A percentile compares a stretch with the other conserved stretches of the same genome.
Conservation (phyloP, 2,797 vertebrate genomes). For the Amblyopsis hoosieri region DNA sequence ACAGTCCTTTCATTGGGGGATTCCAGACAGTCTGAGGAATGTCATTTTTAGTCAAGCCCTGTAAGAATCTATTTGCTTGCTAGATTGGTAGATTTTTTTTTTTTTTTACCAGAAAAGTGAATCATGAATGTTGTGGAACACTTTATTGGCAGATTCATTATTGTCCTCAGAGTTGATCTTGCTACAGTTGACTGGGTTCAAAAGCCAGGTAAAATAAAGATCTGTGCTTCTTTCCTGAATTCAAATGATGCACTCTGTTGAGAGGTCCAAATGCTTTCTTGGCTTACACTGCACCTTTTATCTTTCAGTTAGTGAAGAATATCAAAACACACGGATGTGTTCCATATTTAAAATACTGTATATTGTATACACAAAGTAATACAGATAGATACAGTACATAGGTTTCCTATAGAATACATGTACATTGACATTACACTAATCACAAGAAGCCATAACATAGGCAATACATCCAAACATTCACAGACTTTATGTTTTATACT, state of each 20-base stretch:
- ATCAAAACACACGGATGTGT: background rate
- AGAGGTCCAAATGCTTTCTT: background rate
- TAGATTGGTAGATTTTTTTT: too few species aligned
- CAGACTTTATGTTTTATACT: too few species aligned
- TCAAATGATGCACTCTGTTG: background rate
- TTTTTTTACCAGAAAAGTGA: background rate
- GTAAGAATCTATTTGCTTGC: too few species aligned
- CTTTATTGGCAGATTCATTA: constrained; percentile 2
- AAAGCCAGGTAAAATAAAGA: constrained; percentile 40
- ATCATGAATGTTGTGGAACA: background rate
- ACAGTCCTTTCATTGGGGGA: too few species aligned
- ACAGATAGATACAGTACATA: background rate
- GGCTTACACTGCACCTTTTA: too few species aligned
- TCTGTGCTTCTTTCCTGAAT: background rate
- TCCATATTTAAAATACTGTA: too few species aligned
- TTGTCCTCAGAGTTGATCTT: constrained; percentile 24
- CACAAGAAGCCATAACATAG: too few species aligned
- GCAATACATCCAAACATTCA: too few species aligned
- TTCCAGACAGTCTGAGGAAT: too few species aligned
- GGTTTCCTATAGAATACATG: background rate
- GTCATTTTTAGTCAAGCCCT: background rate
- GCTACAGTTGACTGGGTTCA: constrained; percentile 24
- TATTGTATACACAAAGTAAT: background rate
- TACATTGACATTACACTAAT: too few species aligned
- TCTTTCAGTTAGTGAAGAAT: background rate